These are phyloP conservation scores for Syndactyla subalaris DNA, from an alignment of 2,797 vertebrate species.

Conservation along the genomic window DNA sequence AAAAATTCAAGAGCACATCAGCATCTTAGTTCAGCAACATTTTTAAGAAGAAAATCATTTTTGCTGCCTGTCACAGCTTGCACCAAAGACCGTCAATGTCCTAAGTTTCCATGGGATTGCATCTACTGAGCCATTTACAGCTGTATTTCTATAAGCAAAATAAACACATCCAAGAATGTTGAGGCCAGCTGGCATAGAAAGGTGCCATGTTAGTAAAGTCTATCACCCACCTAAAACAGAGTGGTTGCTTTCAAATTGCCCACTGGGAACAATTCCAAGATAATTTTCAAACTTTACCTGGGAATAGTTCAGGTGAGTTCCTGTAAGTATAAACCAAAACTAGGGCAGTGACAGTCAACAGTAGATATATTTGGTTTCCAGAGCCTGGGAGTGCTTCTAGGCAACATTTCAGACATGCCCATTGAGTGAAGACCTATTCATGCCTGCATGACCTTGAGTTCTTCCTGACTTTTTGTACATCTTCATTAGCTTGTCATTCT, in stretches of 20 bases:
- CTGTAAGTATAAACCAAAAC: background rate
- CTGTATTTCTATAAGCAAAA: conserved; percentile 16
- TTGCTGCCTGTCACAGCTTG: background rate
- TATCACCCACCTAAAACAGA: background rate
- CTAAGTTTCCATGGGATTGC: background rate
- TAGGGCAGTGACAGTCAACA: background rate
- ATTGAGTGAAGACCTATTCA: background rate
- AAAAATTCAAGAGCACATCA: background rate
- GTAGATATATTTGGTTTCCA: background rate
- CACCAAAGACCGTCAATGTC: background rate
- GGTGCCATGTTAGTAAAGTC: background rate
- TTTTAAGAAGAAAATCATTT: background rate
- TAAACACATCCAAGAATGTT: background rate
- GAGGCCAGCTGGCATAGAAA: conserved; percentile 25
- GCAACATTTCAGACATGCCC: background rate
- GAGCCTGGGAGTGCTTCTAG: background rate
- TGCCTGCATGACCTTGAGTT: background rate
- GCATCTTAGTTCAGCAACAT: background rate
- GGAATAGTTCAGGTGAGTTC: conserved; percentile 32
- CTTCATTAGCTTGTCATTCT: background rate
- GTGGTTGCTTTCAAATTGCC: conserved; percentile 12
- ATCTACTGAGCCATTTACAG: background rate
- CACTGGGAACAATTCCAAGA: background rate
- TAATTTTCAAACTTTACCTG: background rate
- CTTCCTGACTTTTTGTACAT: background rate